Conservation (phyloP, 2,797 vertebrate genomes). For the Hafferia zeledoni region DNA sequence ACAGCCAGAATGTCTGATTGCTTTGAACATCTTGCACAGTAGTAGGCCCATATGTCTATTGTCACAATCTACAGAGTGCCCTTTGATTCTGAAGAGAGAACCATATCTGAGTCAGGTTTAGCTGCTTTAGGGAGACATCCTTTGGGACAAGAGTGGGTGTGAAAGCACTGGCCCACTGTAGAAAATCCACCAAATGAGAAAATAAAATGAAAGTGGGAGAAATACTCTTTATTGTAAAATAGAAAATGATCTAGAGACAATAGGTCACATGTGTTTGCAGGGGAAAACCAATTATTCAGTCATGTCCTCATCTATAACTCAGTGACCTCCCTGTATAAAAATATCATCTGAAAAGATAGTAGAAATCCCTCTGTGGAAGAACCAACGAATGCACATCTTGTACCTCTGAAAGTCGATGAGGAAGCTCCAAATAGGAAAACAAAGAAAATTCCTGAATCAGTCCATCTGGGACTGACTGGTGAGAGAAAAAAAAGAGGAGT, state of each 20-base stretch:
- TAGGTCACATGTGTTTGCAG: neutral
- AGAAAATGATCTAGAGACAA: neutral
- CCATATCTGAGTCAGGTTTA: neutral
- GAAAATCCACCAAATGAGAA: neutral
- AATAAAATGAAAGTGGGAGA: neutral
- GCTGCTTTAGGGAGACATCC: neutral
- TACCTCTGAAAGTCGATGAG: neutral
- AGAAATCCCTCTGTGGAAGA: neutral
- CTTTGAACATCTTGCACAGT: constrained; percentile 47
- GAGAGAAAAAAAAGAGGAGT: neutral
- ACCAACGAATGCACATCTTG: neutral
- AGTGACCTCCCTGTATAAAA: neutral
- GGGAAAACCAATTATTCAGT: neutral
- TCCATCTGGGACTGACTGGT: neutral
- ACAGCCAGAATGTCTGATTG: constrained; percentile 1
- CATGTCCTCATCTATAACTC: neutral
- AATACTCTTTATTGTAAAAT: neutral
- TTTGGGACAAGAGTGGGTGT: neutral
- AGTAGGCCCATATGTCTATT: constrained; percentile 25
- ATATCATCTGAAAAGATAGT: neutral
- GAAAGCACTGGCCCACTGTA: neutral
- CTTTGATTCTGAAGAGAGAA: constrained; percentile 35
- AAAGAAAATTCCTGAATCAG: neutral
- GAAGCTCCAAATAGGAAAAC: neutral
- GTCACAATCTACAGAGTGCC: neutral